Evolutionary conservation across 2,113 vertebrate species (phyloP).

Genomic region (Spea multiplicata): DNA sequence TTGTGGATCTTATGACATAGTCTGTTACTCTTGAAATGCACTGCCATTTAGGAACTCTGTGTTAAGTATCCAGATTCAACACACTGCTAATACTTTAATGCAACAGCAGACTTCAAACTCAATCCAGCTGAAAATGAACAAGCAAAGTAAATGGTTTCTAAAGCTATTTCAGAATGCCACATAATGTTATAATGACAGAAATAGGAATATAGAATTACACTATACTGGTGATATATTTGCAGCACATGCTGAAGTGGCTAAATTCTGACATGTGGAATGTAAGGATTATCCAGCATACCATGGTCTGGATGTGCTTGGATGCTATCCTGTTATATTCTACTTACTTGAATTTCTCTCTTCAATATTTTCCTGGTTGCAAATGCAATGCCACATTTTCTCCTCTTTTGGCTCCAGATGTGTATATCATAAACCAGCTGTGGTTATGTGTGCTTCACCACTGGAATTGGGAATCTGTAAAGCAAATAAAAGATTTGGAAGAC

Average conservation of each 20-base stretch:
- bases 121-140: conserved; percentile 8
- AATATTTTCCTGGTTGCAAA: background rate
- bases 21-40: background rate
- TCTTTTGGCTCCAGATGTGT: background rate
- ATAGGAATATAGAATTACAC: conserved; percentile 59
- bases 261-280: conserved; percentile 55
- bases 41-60: background rate
- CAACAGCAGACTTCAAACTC: background rate
- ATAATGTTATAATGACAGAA: conserved; percentile 35
- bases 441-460: background rate
- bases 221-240: conserved; percentile 48
- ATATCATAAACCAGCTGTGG: background rate
- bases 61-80: conserved; percentile 6
- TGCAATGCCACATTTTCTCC: background rate
- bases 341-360: background rate
- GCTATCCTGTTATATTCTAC: conserved; percentile 39
- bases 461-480: background rate
- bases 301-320: conserved; percentile 51
- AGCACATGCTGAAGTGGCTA: conserved; percentile 59
- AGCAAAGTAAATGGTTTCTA: conserved; percentile 9
- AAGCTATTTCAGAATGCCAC: conserved; percentile 34
- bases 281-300: conserved; percentile 51
- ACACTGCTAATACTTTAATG: background rate
- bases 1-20: background rate
- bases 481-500: background rate